These are phyloP conservation scores for Calosoma granatense DNA, from an alignment of 1,140 invertebrate genomes.

Conservation along the genomic window DNA sequence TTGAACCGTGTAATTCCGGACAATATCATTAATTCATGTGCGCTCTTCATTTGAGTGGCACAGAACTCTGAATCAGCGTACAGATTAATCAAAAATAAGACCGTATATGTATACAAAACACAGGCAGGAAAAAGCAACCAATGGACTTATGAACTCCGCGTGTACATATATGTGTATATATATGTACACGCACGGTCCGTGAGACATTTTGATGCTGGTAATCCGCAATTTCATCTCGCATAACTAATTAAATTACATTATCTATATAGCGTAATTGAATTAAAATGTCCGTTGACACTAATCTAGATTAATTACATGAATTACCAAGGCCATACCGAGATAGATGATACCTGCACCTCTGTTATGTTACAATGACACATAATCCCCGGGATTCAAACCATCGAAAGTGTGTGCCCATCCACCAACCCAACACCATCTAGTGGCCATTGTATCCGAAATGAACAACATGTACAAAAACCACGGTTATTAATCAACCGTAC, in stretches of 20 bases:
- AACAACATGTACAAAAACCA: too few species aligned
- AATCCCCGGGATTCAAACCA: neutral
- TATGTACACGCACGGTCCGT: neutral
- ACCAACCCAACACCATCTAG: too few species aligned
- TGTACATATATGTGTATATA: too few species aligned
- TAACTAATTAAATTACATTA: slow-evolving; percentile 7
- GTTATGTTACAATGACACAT: slow-evolving; percentile 1
- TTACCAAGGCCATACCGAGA: neutral
- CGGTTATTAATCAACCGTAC: too few species aligned
- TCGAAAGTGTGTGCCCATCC: neutral
- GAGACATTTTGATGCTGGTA: neutral
- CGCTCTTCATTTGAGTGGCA: too few species aligned
- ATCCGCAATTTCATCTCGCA: slow-evolving; percentile 6
- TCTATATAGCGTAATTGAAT: slow-evolving; percentile 8
- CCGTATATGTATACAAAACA: too few species aligned
- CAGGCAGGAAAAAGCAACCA: neutral
- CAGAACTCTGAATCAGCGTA: too few species aligned
- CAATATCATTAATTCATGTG: too few species aligned
- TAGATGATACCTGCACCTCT: neutral
- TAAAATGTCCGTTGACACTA: slow-evolving; percentile 5
- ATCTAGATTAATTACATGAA: slow-evolving; percentile 8
- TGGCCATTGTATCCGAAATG: too few species aligned
- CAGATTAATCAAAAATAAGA: too few species aligned
- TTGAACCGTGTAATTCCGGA: too few species aligned
- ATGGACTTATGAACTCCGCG: neutral